These are phyloP conservation scores for Himalopsyche kuldschensis DNA, from an alignment of 2,888 invertebrate species.

Conservation along the genomic window DNA sequence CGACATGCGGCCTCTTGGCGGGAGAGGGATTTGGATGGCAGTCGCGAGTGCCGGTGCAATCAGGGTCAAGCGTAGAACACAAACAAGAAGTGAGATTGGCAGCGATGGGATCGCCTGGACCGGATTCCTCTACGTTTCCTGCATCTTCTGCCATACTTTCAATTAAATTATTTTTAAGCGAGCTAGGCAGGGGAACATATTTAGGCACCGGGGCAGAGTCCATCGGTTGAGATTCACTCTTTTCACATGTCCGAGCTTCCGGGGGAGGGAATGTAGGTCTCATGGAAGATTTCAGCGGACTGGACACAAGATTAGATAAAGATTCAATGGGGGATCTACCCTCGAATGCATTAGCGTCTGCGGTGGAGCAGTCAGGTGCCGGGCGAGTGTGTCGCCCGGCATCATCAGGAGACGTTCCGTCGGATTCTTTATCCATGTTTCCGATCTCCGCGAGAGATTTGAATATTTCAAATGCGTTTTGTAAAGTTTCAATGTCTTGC, in stretches of 20 bases:
- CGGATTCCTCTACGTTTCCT: conserved; percentile 7
- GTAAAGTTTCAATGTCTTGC: conserved; percentile 51
- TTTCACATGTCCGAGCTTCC: conserved; percentile 29
- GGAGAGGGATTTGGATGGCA: conserved; percentile 16
- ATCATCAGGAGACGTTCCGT: conserved; percentile 12
- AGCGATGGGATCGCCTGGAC: conserved; percentile 47
- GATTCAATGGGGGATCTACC: conserved; percentile 66
- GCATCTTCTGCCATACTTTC: conserved; percentile 28
- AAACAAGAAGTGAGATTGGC: conserved; percentile 53
- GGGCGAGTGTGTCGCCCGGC: conserved; percentile 40
- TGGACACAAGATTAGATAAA: conserved; percentile 65
- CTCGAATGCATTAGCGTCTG: conserved; percentile 39
- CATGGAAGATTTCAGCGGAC: conserved; percentile 51
- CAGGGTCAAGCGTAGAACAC: conserved; percentile 47
- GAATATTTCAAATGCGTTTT: conserved; percentile 55
- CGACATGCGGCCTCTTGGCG: background rate
- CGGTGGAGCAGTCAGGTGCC: conserved; percentile 46
- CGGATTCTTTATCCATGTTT: conserved; percentile 29
- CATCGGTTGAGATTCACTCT: conserved; percentile 21
- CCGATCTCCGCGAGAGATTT: conserved; percentile 52
- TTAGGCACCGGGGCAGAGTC: conserved; percentile 22
- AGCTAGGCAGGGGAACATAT: conserved; percentile 38
- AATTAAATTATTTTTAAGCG: conserved; percentile 34
- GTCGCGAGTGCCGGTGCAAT: conserved; percentile 32
- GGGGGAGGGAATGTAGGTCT: conserved; percentile 47